A percentile compares a stretch with the other conserved stretches of the same genome.
phyloP scores from a whole-genome alignment of 2,888 invertebrate species.

The Ceramica pisi region DNA sequence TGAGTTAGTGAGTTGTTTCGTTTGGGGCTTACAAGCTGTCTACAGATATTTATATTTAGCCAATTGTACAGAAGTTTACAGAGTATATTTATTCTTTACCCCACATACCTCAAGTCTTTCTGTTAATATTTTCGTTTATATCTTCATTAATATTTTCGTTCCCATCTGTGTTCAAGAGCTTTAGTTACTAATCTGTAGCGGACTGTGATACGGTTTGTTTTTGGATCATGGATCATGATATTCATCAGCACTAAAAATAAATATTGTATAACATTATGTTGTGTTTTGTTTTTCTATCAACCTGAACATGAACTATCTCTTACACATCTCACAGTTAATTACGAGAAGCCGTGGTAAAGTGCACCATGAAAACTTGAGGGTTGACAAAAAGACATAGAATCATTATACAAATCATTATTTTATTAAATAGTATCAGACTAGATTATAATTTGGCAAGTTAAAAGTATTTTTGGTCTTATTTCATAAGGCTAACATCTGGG shows the following conservation, averaged over 20 bases:
- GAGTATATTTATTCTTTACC: slow-evolving; percentile 62
- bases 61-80: slow-evolving; percentile 58
- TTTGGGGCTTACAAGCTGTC: slow-evolving; percentile 55
- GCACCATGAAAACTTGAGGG: not conserved
- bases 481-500: slow-evolving; percentile 4
- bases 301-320: not conserved
- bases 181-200: slow-evolving; percentile 72
- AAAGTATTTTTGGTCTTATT: slow-evolving; percentile 38
- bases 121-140: slow-evolving; percentile 55
- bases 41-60: slow-evolving; percentile 62
- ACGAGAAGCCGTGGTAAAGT: no score
- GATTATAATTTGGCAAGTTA: slow-evolving; percentile 30
- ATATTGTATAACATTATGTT: slow-evolving; percentile 75
- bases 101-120: slow-evolving; percentile 61
- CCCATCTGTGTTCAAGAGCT: slow-evolving; percentile 67
- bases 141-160: slow-evolving; percentile 56
- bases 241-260: slow-evolving; percentile 82
- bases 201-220: slow-evolving; percentile 81
- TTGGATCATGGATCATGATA: slow-evolving; percentile 77
- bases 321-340: not conserved
- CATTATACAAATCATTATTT: slow-evolving; percentile 4
- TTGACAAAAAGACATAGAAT: not conserved
- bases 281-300: slow-evolving; percentile 53
- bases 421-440: slow-evolving; percentile 41
- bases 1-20: slow-evolving; percentile 52